phyloP scores from a whole-genome alignment of 2,113 vertebrate genomes.

The Diphyllodes magnificus region DNA sequence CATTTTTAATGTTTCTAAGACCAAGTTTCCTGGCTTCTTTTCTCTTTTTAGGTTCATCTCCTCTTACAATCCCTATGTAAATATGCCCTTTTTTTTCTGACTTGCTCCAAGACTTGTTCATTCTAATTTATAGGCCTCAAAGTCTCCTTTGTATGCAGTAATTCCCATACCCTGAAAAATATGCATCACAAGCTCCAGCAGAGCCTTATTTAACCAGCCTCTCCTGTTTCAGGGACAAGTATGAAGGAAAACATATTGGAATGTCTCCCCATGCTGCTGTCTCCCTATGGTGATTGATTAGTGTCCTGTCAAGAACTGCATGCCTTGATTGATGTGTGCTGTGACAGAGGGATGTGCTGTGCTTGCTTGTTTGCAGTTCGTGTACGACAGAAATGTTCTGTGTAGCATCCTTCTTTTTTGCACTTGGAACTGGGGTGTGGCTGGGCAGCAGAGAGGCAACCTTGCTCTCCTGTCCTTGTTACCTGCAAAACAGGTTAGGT shows the following conservation, averaged over 20 bases:
- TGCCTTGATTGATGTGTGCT: not conserved
- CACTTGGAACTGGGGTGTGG: not conserved
- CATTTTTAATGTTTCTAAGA: not conserved
- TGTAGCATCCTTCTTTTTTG: not conserved
- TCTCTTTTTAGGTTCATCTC: not conserved
- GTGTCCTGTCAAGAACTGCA: not conserved
- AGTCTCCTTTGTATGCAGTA: not conserved
- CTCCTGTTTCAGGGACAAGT: not conserved
- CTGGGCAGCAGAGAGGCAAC: not conserved
- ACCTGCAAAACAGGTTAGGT: not conserved
- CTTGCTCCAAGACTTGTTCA: not conserved
- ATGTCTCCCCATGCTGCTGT: not conserved
- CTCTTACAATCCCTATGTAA: not conserved
- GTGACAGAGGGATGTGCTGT: not conserved
- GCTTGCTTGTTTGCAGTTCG: not conserved
- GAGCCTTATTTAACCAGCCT: not conserved
- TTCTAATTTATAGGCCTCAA: not conserved
- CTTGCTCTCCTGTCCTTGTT: not conserved
- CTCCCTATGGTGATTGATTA: not conserved
- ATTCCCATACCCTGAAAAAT: not conserved
- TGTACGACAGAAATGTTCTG: not conserved
- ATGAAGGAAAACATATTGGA: not conserved
- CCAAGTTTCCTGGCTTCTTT: not conserved
- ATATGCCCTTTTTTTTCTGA: not conserved
- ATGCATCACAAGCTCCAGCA: not conserved